Evolutionary conservation across 2,888 invertebrate species (phyloP).

Genomic region (Yponomeuta plumbellus): DNA sequence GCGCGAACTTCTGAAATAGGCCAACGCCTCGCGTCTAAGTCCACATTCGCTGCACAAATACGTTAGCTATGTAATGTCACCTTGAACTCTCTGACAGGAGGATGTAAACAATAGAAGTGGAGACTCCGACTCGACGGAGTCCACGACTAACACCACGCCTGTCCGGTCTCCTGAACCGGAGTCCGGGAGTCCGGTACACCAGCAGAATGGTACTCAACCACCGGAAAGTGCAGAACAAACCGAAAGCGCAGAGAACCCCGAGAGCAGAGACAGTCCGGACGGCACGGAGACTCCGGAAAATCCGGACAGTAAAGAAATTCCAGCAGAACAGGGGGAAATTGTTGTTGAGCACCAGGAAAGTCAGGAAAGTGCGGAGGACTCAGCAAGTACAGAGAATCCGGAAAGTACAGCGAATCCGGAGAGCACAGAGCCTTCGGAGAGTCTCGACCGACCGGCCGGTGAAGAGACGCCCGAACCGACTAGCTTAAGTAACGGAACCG

Average conservation of each 20-base stretch:
- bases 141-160: conserved; percentile 61
- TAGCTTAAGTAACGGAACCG: conserved; percentile 61
- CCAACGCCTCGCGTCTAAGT: conserved; percentile 6
- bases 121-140: conserved; percentile 53
- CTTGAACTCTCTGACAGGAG: conserved; percentile 65
- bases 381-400: conserved; percentile 16
- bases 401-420: background rate
- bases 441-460: background rate
- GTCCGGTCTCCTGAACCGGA: conserved; percentile 49
- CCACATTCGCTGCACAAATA: conserved; percentile 35
- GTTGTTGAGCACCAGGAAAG: background rate
- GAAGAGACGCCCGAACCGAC: conserved; percentile 25
- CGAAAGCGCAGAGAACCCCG: background rate
- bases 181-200: conserved; percentile 9
- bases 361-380: background rate
- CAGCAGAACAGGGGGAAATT: background rate
- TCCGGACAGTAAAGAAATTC: background rate
- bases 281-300: background rate
- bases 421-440: background rate
- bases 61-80: conserved; percentile 48
- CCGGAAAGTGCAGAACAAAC: background rate
- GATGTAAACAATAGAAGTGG: conserved; percentile 63
- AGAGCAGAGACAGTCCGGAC: background rate
- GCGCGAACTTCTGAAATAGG: conserved; percentile 12
- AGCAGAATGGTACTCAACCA: background rate